Evolutionary conservation across 1,140 invertebrate species (phyloP), one percentile per base, ranked within the genome.

Genomic region (Atta cephalotes): DNA sequence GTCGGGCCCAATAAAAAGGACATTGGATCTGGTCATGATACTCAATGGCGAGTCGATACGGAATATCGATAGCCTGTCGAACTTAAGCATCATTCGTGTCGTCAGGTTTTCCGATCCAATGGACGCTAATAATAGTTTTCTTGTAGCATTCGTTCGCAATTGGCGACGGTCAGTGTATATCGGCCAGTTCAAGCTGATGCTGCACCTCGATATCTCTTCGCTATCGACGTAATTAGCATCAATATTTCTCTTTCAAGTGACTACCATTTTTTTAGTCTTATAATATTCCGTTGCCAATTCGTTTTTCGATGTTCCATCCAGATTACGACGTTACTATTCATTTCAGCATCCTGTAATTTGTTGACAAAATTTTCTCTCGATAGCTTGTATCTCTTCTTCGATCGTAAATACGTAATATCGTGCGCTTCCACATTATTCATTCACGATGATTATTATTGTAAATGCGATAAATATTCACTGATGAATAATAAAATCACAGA

Each of bases 341-440:
- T 39, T 1, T 31, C 21, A 10, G 7, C 58, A 25, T 79, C 25
- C 21, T 25, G 60, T 39, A 82, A 88, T 76, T 81, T 31, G 65
- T 87, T 63, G 77, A 21, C 56, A 62, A 58, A 35, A 87, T 82
- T 88, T 88, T 87, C 58, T 51, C 56, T 87, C 85, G 31, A 66
- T 12, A 86, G 14, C 31, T 72, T 68, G 49, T 51, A 68, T 25
- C n/a, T 56, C 18, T 70, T 56, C 18, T 70, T 25, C 25, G 18
- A 51, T 28, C 60, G 25, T 18, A 71, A 28, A 58, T 12, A 35
- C 10, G 45, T 12, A 76, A 35, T 39, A 39, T 35, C 65, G 18
- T 28, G 4, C n/a, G 10, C 5, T 68, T 45, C 10, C 18, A 4
- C 78, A 39, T 62, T 28, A n/a, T n/a, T 1, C 35, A 25, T 86